These are phyloP conservation scores for Phaenicophaeus curvirostris DNA, from an alignment of 2,797 vertebrate species.

Conservation along the genomic window DNA sequence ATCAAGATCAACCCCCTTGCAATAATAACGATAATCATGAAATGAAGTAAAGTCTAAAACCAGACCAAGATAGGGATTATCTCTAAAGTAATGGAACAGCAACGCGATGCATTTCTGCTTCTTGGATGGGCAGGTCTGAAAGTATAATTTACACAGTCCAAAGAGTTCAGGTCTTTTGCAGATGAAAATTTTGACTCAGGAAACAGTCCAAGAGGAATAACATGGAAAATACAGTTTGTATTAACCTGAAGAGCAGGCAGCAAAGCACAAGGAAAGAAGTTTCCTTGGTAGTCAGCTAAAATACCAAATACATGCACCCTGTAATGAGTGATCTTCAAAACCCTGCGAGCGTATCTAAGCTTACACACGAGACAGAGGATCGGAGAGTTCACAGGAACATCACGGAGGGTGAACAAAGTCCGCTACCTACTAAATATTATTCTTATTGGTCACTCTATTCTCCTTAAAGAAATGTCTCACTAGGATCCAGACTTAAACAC, in stretches of 20 bases:
- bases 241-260: background rate
- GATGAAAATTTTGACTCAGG: background rate
- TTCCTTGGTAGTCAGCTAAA: background rate
- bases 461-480: background rate
- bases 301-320: background rate
- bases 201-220: background rate
- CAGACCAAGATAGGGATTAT: background rate
- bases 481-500: background rate
- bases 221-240: background rate
- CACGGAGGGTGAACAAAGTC: background rate
- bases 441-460: background rate
- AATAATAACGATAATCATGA: background rate
- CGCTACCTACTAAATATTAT: background rate
- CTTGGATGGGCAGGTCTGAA: background rate
- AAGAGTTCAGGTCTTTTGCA: background rate
- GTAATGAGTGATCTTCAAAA: background rate
- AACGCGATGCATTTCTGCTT: background rate
- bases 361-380: accelerated
- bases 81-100: background rate
- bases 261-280: background rate
- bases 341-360: background rate
- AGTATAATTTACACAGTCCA: background rate
- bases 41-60: background rate
- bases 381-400: background rate
- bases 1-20: background rate